phyloP scores from a whole-genome alignment of 2,888 invertebrate genomes.

The Leistus spinibarbis region DNA sequence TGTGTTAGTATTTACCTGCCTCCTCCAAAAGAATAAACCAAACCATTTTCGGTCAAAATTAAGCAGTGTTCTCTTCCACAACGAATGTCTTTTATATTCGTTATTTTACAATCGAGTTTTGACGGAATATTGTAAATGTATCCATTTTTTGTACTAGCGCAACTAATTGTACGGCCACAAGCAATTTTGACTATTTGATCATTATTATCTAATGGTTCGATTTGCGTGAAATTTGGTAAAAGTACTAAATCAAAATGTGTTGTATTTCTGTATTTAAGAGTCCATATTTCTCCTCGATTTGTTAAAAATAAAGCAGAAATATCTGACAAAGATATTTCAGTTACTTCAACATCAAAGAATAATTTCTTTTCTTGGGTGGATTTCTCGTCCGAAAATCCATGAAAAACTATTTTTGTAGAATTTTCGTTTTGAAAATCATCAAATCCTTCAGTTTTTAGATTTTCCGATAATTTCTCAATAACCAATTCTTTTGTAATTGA shows the following conservation, averaged over 20 bases:
- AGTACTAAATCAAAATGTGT: not conserved
- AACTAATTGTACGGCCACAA: slow-evolving; percentile 58
- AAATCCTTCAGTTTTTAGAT: slow-evolving; percentile 1
- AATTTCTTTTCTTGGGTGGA: slow-evolving; percentile 16
- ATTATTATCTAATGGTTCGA: slow-evolving; percentile 27
- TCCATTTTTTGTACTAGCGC: slow-evolving; percentile 59
- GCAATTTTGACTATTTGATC: slow-evolving; percentile 56
- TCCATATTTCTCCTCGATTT: not conserved
- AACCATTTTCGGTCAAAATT: slow-evolving; percentile 70
- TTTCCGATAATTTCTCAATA: not conserved
- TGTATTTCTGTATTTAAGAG: not conserved
- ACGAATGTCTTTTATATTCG: slow-evolving; percentile 66
- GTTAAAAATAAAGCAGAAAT: slow-evolving; percentile 22
- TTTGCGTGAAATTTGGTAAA: slow-evolving; percentile 43
- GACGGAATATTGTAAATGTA: slow-evolving; percentile 68
- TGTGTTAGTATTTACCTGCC: slow-evolving; percentile 68
- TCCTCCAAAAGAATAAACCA: slow-evolving; percentile 81
- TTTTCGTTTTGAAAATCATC: no score
- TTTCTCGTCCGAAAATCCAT: slow-evolving; percentile 14
- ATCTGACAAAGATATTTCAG: slow-evolving; percentile 14
- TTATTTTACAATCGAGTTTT: slow-evolving; percentile 62
- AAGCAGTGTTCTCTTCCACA: slow-evolving; percentile 85
- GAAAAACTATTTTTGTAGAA: slow-evolving; percentile 15
- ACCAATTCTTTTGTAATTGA: slow-evolving; percentile 38
- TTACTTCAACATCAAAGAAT: slow-evolving; percentile 8